Percentiles rank a stretch among this genome's conserved stretches.
Evolutionary conservation across 2,113 vertebrate genomes (phyloP).

Genomic region (Gymnobelideus leadbeateri): DNA sequence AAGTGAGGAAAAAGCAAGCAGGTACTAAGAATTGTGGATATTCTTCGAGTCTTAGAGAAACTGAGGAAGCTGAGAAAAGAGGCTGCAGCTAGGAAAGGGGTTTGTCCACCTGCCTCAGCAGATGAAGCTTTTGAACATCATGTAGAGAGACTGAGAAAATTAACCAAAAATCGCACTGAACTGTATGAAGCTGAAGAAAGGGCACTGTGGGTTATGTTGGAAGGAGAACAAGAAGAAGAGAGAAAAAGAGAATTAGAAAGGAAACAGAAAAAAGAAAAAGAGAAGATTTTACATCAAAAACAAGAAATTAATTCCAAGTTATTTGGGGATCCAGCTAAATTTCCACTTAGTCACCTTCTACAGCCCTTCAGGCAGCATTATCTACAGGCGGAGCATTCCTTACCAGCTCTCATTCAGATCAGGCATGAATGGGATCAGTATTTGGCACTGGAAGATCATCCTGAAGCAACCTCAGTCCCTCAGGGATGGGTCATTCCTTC

Average conservation of each 20-base stretch:
- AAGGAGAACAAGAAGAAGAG: conserved; percentile 96
- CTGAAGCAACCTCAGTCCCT: conserved; percentile 90
- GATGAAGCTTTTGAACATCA: conserved; percentile 90
- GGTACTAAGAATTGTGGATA: conserved; percentile 94
- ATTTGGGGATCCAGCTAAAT: conserved; percentile 92
- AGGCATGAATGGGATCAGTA: conserved; percentile 95
- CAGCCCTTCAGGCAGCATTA: conserved; percentile 92
- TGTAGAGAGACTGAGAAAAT: conserved; percentile 86
- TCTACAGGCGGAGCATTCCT: conserved; percentile 91
- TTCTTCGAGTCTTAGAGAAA: conserved; percentile 93
- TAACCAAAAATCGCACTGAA: conserved; percentile 90
- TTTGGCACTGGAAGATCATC: conserved; percentile 90
- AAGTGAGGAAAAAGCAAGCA: conserved; percentile 96
- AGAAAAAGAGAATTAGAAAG: conserved; percentile 91
- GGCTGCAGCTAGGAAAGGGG: conserved; percentile 94
- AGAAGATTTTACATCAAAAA: conserved; percentile 90
- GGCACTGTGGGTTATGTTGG: conserved; percentile 94
- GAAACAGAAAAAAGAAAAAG: conserved; percentile 90
- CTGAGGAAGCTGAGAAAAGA: conserved; percentile 94
- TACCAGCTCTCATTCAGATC: conserved; percentile 91
- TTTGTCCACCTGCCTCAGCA: conserved; percentile 89
- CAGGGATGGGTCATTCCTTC: conserved; percentile 93
- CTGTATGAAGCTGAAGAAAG: conserved; percentile 94
- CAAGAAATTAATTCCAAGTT: conserved; percentile 88
- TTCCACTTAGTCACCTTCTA: conserved; percentile 85